Evolutionary conservation across 1,140 invertebrate genomes (phyloP).

Genomic region (Bursaphelenchus mucronatus): DNA sequence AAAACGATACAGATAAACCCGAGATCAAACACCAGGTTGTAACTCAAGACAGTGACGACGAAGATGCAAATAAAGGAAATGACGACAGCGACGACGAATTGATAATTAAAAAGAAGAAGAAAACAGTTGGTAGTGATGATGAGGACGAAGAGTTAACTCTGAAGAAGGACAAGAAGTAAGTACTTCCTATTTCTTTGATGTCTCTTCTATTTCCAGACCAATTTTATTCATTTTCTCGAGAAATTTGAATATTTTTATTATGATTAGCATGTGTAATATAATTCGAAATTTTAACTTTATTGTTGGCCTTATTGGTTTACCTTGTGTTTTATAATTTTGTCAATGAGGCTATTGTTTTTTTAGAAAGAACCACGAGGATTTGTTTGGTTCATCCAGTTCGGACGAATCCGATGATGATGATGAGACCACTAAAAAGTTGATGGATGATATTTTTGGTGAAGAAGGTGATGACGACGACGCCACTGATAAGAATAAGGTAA

Average conservation of each 20-base stretch:
- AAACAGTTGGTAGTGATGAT: slow-evolving; percentile 15
- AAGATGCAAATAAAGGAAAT: slow-evolving; percentile 15
- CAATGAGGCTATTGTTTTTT: not conserved
- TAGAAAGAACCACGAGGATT: slow-evolving; percentile 1
- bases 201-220: not conserved
- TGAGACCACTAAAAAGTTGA: slow-evolving; percentile 30
- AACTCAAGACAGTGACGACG: slow-evolving; percentile 22
- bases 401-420: slow-evolving; percentile 20
- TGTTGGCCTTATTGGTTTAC: no score
- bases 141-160: slow-evolving; percentile 9
- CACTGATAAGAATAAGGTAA: no score
- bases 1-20: not conserved
- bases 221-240: no score
- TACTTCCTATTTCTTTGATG: not conserved
- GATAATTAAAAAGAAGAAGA: slow-evolving; percentile 6
- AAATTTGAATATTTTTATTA: no score
- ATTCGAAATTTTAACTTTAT: no score
- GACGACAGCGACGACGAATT: slow-evolving; percentile 27
- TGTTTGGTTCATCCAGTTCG: slow-evolving; percentile 1
- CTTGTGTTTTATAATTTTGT: no score
- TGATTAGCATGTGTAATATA: no score
- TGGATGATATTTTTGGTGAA: slow-evolving; percentile 49
- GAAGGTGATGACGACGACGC: slow-evolving; percentile 34
- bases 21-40: not conserved
- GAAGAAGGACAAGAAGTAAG: slow-evolving; percentile 18